Conservation (phyloP, 2,113 vertebrate species). For the Chloropsis cyanopogon region DNA sequence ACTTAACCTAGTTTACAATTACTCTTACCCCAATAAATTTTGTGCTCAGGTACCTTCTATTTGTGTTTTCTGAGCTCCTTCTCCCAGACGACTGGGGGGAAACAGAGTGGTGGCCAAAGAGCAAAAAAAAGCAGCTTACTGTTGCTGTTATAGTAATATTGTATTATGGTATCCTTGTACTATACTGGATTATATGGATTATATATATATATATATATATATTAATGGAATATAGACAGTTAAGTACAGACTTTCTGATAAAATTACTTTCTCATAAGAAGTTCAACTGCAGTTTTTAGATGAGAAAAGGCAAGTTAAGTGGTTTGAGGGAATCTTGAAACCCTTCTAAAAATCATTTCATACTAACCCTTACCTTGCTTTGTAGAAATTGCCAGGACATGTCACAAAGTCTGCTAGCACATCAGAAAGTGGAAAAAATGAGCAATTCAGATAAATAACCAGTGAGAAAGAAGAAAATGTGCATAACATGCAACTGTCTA, state of each 20-base stretch:
- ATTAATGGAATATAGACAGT: neutral
- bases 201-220: too few relatives aligned
- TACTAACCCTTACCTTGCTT: neutral
- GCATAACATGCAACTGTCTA: neutral
- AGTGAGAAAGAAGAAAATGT: neutral
- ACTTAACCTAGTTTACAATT: neutral
- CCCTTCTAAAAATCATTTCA: neutral
- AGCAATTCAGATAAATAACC: neutral
- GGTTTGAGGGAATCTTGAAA: neutral
- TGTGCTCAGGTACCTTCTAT: neutral
- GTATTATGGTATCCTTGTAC: neutral
- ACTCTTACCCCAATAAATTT: neutral
- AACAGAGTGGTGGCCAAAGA: neutral
- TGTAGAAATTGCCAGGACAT: neutral
- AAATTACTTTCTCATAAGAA: neutral
- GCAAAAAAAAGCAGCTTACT: neutral
- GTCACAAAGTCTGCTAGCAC: neutral
- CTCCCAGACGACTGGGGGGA: neutral
- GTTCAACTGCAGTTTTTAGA: neutral
- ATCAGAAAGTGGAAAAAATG: neutral
- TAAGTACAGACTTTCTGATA: neutral
- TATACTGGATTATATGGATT: neutral
- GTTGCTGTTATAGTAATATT: neutral
- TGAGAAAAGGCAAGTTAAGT: neutral
- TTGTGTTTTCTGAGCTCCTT: neutral